Percentiles rank a stretch among this genome's conserved stretches.
These are phyloP conservation scores for Drosophila nr. fundita DNA, from an alignment of 2,888 invertebrate species.

Conservation along the genomic window DNA sequence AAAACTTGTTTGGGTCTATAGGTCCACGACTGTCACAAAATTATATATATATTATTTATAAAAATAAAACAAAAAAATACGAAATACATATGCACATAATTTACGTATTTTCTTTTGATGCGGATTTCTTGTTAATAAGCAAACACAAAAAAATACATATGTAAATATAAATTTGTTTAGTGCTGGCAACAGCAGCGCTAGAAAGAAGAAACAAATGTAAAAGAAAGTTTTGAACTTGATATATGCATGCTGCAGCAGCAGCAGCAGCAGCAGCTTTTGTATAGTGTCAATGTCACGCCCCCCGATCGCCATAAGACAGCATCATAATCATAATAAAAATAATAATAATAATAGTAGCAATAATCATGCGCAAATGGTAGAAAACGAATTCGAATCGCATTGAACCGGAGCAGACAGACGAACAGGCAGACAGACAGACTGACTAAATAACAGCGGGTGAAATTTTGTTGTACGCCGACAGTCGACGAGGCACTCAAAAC, in stretches of 20 bases:
- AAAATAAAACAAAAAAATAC: slow-evolving; percentile 18
- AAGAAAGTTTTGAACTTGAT: slow-evolving; percentile 66
- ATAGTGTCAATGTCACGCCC: slow-evolving; percentile 72
- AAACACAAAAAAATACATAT: slow-evolving; percentile 11
- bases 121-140: slow-evolving; percentile 27
- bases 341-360: slow-evolving; percentile 61
- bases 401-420: slow-evolving; percentile 16
- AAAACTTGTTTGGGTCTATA: slow-evolving; percentile 51
- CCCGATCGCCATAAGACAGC: slow-evolving; percentile 64
- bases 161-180: slow-evolving; percentile 30
- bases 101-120: slow-evolving; percentile 67
- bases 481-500: slow-evolving; percentile 39
- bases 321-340: slow-evolving; percentile 14
- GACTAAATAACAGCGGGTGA: slow-evolving; percentile 52
- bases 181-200: slow-evolving; percentile 11
- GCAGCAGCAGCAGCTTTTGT: slow-evolving; percentile 31
- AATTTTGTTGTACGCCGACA: slow-evolving; percentile 55
- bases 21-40: slow-evolving; percentile 26
- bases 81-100: slow-evolving; percentile 1
- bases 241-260: slow-evolving; percentile 14
- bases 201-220: slow-evolving; percentile 38
- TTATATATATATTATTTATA: slow-evolving; percentile 1
- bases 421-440: slow-evolving; percentile 20
- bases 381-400: slow-evolving; percentile 53
- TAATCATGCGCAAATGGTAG: slow-evolving; percentile 68